Evolutionary conservation across 2,797 vertebrate species (phyloP).

Genomic region (Crenichthys baileyi): DNA sequence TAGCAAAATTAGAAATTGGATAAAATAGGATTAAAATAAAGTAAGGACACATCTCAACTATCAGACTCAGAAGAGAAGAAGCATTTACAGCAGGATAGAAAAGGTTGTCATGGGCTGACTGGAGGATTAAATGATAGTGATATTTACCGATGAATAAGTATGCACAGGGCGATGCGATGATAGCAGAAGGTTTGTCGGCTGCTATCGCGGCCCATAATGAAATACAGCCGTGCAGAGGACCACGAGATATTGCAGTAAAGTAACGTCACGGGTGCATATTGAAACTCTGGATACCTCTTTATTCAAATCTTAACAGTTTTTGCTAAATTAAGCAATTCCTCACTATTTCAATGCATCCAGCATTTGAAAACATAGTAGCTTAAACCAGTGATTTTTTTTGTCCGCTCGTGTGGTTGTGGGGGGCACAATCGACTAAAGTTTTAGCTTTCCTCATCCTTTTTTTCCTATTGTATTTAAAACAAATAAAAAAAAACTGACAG

Average conservation of each 20-base stretch:
- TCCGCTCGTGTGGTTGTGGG: too few relatives aligned
- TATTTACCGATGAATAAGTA: background rate
- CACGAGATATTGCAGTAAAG: background rate
- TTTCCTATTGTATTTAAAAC: background rate
- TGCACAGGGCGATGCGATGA: background rate
- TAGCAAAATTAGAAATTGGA: background rate
- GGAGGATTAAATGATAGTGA: background rate
- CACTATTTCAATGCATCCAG: too few relatives aligned
- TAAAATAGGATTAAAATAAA: background rate
- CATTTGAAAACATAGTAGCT: too few relatives aligned
- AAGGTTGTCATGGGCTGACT: background rate
- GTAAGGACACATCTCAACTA: background rate
- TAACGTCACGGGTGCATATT: too few relatives aligned
- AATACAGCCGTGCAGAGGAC: background rate
- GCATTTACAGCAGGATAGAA: background rate
- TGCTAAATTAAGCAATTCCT: too few relatives aligned
- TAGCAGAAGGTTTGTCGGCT: background rate
- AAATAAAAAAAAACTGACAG: too few relatives aligned
- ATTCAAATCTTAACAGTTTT: too few relatives aligned
- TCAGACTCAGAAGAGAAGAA: background rate
- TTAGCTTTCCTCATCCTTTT: background rate
- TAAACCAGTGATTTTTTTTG: too few relatives aligned
- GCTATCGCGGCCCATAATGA: background rate
- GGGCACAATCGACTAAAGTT: background rate
- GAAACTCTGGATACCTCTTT: too few relatives aligned